phyloP scores from a whole-genome alignment of 2,113 vertebrate species.

The Microtus pennsylvanicus region DNA sequence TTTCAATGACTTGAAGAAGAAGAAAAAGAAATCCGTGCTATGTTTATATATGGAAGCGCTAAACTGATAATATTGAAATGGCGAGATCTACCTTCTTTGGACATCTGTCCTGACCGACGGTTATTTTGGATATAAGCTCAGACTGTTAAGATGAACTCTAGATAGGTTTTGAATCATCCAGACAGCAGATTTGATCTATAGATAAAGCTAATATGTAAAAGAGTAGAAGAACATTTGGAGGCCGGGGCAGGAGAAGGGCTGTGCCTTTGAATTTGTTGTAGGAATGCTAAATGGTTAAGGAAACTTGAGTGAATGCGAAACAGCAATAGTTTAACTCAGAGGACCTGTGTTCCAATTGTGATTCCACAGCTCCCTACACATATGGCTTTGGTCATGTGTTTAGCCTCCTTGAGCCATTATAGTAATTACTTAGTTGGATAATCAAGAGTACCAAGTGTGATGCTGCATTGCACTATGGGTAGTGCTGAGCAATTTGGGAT shows the following conservation, averaged over 20 bases:
- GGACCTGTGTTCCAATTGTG: not conserved
- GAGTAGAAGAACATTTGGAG: not conserved
- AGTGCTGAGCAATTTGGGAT: not conserved
- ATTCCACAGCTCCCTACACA: not conserved
- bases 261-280: not conserved
- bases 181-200: not conserved
- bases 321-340: not conserved
- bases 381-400: not conserved
- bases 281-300: not conserved
- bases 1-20: not conserved
- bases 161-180: not conserved
- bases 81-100: not conserved
- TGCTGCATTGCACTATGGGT: not conserved
- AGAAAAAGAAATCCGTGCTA: not conserved
- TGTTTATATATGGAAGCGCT: not conserved
- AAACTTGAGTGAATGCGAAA: not conserved
- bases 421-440: not conserved
- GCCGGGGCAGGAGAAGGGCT: not conserved
- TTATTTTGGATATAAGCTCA: not conserved
- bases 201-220: not conserved
- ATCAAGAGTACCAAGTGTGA: not conserved
- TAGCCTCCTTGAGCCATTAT: not conserved
- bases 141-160: constrained; percentile 30
- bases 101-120: not conserved
- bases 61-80: not conserved